Conservation (phyloP, 2,888 invertebrate species). For the Charanyca ferruginea region DNA sequence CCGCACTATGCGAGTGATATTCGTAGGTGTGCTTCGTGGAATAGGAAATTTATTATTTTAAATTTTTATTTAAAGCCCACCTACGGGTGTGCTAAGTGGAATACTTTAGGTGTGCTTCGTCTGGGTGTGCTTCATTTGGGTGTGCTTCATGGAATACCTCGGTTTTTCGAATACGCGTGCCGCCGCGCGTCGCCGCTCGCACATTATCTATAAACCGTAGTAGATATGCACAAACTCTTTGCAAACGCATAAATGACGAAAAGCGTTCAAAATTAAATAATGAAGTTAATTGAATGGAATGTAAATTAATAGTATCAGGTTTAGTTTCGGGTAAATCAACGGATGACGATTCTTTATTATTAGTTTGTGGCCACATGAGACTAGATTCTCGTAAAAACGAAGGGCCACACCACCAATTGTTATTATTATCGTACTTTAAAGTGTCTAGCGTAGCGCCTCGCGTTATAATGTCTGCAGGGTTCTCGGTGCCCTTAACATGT, state of each 20-base stretch:
- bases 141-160: too few relatives aligned
- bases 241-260: constrained; percentile 10
- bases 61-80: too few relatives aligned
- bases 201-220: constrained; percentile 27
- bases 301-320: background rate
- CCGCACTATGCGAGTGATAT: too few relatives aligned
- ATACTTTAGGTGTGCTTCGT: too few relatives aligned
- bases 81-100: too few relatives aligned
- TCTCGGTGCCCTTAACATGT: constrained; percentile 1
- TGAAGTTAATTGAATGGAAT: background rate
- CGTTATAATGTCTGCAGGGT: constrained; percentile 10
- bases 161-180: constrained; percentile 6
- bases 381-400: constrained; percentile 13
- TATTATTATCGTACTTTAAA: constrained; percentile 1
- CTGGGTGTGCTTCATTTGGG: too few relatives aligned
- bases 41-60: too few relatives aligned
- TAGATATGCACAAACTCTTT: constrained; percentile 18
- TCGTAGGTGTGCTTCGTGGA: too few relatives aligned
- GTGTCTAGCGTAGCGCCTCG: background rate
- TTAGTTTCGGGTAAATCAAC: constrained; percentile 24
- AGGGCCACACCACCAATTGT: constrained; percentile 29
- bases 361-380: background rate
- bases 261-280: constrained; percentile 18
- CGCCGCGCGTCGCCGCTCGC: background rate
- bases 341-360: background rate